Evolutionary conservation across 2,113 vertebrate species (phyloP).

Genomic region (Equus quagga): DNA sequence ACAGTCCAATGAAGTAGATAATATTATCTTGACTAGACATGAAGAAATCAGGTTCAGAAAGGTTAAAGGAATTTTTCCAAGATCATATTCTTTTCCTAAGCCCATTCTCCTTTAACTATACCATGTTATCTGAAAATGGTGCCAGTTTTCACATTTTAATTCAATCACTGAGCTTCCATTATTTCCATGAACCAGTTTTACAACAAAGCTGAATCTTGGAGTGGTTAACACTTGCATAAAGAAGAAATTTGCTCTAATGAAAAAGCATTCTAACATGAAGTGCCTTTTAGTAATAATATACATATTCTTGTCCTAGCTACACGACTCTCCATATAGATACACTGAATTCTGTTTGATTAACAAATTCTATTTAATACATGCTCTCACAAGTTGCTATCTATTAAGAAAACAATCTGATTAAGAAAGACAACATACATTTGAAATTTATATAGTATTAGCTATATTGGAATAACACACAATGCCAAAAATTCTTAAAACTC

Average conservation of each 20-base stretch:
- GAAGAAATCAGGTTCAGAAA: slow-evolving; percentile 38
- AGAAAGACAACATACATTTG: slow-evolving; percentile 32
- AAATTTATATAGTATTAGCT: neutral
- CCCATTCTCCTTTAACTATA: neutral
- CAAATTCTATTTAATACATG: neutral
- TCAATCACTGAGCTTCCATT: neutral
- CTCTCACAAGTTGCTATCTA: slow-evolving; percentile 23
- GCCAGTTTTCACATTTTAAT: slow-evolving; percentile 7
- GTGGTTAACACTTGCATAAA: slow-evolving; percentile 4
- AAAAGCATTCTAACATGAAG: slow-evolving; percentile 6
- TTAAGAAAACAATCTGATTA: slow-evolving; percentile 33
- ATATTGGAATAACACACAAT: neutral
- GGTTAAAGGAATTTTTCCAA: slow-evolving; percentile 25
- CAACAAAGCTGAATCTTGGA: slow-evolving; percentile 16
- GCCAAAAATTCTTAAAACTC: slow-evolving; percentile 27
- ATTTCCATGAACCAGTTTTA: slow-evolving; percentile 16
- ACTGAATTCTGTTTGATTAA: slow-evolving; percentile 9
- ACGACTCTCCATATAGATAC: neutral
- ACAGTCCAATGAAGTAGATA: neutral
- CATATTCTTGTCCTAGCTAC: neutral
- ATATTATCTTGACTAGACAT: neutral
- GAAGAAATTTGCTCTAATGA: neutral
- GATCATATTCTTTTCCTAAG: neutral
- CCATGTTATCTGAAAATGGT: neutral
- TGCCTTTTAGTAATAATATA: neutral